Evolutionary conservation across 2,888 invertebrate genomes (phyloP).

Genomic region (Zygothrica quintamaculata): DNA sequence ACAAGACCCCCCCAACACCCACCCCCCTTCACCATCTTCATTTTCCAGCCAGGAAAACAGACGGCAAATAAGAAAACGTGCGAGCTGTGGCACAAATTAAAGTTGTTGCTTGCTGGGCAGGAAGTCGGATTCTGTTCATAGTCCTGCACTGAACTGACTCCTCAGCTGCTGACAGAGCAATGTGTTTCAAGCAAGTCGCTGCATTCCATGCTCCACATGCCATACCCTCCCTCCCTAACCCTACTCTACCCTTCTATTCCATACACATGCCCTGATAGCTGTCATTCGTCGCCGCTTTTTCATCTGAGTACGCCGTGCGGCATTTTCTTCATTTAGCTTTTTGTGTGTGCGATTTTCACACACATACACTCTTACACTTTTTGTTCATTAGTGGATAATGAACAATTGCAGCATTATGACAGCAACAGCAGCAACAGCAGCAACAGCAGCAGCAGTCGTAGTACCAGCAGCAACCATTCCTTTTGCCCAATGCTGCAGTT

Average conservation of each 20-base stretch:
- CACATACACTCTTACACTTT: slow-evolving; percentile 54
- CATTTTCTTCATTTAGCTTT: slow-evolving; percentile 76
- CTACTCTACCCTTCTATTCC: background rate
- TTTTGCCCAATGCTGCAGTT: too few species aligned
- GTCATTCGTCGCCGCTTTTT: slow-evolving; percentile 70
- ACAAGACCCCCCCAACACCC: too few species aligned
- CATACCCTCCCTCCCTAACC: background rate
- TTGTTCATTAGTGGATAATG: slow-evolving; percentile 83
- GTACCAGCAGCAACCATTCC: slow-evolving; percentile 10
- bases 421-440: slow-evolving; percentile 54
- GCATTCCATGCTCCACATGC: slow-evolving; percentile 25
- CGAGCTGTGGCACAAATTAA: slow-evolving; percentile 77
- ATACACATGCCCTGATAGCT: slow-evolving; percentile 29
- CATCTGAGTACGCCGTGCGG: slow-evolving; percentile 65
- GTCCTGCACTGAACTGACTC: slow-evolving; percentile 56
- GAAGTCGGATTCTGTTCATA: slow-evolving; percentile 47
- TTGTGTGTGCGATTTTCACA: slow-evolving; percentile 70
- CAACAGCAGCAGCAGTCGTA: slow-evolving; percentile 26
- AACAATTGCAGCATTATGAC: slow-evolving; percentile 81
- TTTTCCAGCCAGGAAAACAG: slow-evolving; percentile 37
- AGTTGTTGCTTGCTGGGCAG: slow-evolving; percentile 60
- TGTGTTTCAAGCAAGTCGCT: slow-evolving; percentile 66
- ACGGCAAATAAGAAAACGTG: slow-evolving; percentile 80
- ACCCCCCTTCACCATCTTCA: too few species aligned
- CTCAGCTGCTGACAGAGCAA: slow-evolving; percentile 74